These are phyloP conservation scores for Meganola albula DNA, from an alignment of 2,888 invertebrate genomes.

Conservation along the genomic window DNA sequence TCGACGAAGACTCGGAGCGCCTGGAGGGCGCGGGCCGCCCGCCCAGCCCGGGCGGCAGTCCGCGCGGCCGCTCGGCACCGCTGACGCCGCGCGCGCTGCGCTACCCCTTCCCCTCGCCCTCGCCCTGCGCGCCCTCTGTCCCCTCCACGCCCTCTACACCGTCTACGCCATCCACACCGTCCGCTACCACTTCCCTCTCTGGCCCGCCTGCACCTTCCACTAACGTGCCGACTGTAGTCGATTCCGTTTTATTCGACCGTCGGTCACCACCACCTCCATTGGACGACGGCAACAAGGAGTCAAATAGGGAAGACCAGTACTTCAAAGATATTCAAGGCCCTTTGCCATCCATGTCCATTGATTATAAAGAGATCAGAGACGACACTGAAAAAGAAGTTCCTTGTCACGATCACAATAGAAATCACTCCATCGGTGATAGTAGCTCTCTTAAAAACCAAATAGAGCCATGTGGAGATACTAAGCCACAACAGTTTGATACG, in stretches of 20 bases:
- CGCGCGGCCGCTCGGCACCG: slow-evolving; percentile 62
- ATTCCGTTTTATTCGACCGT: too few species aligned
- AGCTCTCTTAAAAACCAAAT: slow-evolving; percentile 11
- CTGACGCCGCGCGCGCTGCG: slow-evolving; percentile 77
- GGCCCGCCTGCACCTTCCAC: slow-evolving; percentile 35
- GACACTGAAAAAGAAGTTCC: too few species aligned
- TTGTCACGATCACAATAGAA: slow-evolving; percentile 18
- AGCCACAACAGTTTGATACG: slow-evolving; percentile 11
- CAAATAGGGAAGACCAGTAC: slow-evolving; percentile 4
- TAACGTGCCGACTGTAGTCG: slow-evolving; percentile 33
- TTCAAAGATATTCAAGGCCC: slow-evolving; percentile 19
- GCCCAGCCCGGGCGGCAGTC: slow-evolving; percentile 78
- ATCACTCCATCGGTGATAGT: slow-evolving; percentile 7
- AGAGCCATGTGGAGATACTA: slow-evolving; percentile 6
- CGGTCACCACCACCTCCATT: slow-evolving; percentile 22
- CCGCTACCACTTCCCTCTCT: too few species aligned
- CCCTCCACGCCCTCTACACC: slow-evolving; percentile 34
- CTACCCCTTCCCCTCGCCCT: slow-evolving; percentile 88
- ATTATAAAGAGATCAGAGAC: slow-evolving; percentile 18
- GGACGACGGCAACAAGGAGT: slow-evolving; percentile 28
- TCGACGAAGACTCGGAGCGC: slow-evolving; percentile 96
- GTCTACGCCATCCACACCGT: slow-evolving; percentile 20
- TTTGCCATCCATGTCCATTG: slow-evolving; percentile 13
- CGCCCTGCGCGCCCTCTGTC: slow-evolving; percentile 53
- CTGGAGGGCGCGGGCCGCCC: slow-evolving; percentile 92